Conservation (phyloP, 2,797 vertebrate genomes). For the Pagetopsis macropterus region DNA sequence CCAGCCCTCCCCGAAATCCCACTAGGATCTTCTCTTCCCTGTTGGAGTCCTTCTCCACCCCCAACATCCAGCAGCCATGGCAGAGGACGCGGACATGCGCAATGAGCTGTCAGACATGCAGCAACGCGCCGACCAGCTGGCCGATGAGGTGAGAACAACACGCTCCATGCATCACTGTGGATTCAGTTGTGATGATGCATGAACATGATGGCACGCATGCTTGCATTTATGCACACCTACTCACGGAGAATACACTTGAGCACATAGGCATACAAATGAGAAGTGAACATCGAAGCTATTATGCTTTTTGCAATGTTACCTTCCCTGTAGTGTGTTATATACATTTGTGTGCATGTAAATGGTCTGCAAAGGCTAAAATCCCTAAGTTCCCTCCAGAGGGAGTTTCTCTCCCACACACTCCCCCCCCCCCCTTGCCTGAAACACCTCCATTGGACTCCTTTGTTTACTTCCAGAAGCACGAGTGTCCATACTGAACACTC, state of each 20-base stretch:
- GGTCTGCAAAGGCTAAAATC: too few relatives aligned
- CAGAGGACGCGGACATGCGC: conserved; percentile 98
- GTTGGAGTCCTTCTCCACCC: conserved; percentile 81
- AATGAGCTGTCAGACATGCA: conserved; percentile 99
- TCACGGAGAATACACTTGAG: not conserved
- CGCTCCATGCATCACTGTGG: not conserved
- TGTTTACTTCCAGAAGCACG: too few relatives aligned
- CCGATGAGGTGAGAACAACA: conserved; percentile 90
- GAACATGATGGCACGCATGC: not conserved
- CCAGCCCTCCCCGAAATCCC: conserved; percentile 77
- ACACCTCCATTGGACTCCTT: too few relatives aligned
- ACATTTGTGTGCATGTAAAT: too few relatives aligned
- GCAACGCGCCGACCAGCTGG: conserved; percentile 96
- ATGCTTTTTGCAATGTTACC: too few relatives aligned
- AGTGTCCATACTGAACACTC: too few relatives aligned
- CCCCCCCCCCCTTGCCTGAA: too few relatives aligned
- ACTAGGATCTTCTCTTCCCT: conserved; percentile 77
- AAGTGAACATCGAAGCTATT: not conserved
- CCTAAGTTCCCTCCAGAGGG: too few relatives aligned
- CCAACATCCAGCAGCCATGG: conserved; percentile 88
- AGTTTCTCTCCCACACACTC: too few relatives aligned
- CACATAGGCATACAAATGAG: not conserved
- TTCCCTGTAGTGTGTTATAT: too few relatives aligned
- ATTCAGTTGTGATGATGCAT: not conserved
- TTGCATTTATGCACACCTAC: not conserved